phyloP scores from a whole-genome alignment of 2,888 invertebrate genomes.

The Cylindroiulus punctatus region DNA sequence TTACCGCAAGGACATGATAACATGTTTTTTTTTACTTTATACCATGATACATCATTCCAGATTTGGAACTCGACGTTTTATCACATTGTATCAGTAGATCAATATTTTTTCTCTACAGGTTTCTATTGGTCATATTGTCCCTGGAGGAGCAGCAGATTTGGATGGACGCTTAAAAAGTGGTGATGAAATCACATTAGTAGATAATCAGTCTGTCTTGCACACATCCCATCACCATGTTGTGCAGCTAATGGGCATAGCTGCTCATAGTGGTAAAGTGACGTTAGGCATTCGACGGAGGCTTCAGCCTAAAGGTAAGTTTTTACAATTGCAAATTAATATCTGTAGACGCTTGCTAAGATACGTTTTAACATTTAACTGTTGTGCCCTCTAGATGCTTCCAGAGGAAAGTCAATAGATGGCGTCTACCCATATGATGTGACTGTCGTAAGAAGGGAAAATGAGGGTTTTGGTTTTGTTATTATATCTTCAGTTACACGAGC shows the following conservation, averaged over 20 bases:
- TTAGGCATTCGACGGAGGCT: conserved; percentile 76
- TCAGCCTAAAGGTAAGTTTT: conserved; percentile 60
- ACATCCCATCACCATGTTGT: conserved; percentile 95
- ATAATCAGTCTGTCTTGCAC: conserved; percentile 82
- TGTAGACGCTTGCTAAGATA: background rate
- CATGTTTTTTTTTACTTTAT: background rate
- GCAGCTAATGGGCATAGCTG: conserved; percentile 89
- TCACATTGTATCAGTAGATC: background rate
- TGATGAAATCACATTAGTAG: conserved; percentile 94
- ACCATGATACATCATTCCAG: background rate
- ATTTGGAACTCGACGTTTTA: background rate
- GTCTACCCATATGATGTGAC: conserved; percentile 87
- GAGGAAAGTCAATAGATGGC: conserved; percentile 56
- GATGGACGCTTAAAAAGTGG: conserved; percentile 91
- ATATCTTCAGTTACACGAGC: conserved; percentile 93
- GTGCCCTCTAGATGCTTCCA: conserved; percentile 15
- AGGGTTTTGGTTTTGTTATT: conserved; percentile 99
- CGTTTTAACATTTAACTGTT: background rate
- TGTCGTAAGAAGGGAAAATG: conserved; percentile 87
- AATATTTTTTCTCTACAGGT: conserved; percentile 69
- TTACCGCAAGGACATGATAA: too few relatives aligned
- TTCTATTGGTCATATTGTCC: conserved; percentile 95
- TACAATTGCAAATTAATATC: background rate
- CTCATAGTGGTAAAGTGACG: conserved; percentile 85
- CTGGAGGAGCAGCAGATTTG: conserved; percentile 91